Conservation (phyloP, 2,113 vertebrate species). For the Ceyx melanurus region DNA sequence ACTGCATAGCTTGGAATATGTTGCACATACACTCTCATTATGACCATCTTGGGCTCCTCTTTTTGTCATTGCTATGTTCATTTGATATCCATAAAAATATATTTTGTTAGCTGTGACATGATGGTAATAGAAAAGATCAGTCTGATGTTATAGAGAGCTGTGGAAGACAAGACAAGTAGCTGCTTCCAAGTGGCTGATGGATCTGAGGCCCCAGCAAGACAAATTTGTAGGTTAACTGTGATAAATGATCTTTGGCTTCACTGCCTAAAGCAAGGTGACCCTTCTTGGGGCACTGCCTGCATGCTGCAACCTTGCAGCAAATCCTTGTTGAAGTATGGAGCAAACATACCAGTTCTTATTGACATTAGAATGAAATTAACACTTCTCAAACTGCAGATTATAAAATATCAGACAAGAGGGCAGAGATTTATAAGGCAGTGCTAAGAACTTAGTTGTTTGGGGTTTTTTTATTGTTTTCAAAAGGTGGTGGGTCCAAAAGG, state of each 20-base stretch:
- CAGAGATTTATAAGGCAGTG: neutral
- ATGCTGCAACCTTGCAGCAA: conserved; percentile 18
- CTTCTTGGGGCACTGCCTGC: neutral
- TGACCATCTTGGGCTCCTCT: neutral
- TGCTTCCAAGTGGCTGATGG: neutral
- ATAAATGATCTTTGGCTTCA: conserved; percentile 58
- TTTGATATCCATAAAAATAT: conserved; percentile 9
- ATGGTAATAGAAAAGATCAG: conserved; percentile 35
- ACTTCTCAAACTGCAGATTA: neutral
- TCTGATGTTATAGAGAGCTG: neutral
- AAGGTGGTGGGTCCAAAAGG: neutral
- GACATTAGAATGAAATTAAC: conserved; percentile 47
- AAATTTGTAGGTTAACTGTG: conserved; percentile 60
- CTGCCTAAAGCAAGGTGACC: conserved; percentile 22
- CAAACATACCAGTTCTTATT: conserved; percentile 58
- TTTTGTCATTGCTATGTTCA: neutral
- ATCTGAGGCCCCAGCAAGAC: neutral
- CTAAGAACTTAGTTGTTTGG: neutral
- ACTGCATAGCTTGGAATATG: neutral
- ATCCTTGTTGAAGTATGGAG: conserved; percentile 6
- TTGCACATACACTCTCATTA: neutral
- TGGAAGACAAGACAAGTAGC: conserved; percentile 22
- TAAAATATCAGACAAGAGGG: neutral
- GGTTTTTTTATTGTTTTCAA: neutral
- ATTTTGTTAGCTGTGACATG: conserved; percentile 28